Evolutionary conservation across 2,113 vertebrate genomes (phyloP).

Genomic region (Phrynosoma platyrhinos): DNA sequence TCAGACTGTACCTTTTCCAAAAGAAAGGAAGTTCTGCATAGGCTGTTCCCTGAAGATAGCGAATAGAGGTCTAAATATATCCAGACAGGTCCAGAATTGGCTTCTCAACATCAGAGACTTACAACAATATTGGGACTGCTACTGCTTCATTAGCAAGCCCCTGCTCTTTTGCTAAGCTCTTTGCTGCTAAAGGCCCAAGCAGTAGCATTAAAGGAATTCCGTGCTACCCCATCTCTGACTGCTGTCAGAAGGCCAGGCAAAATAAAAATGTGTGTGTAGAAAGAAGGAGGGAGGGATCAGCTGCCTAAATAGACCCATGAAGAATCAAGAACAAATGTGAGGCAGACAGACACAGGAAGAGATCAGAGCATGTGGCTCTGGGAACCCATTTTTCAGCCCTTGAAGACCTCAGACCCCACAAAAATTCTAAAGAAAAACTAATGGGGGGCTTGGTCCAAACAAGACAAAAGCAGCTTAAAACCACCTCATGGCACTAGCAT

Average conservation of each 20-base stretch:
- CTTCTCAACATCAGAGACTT: constrained; percentile 44
- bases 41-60: constrained; percentile 50
- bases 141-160: constrained; percentile 52
- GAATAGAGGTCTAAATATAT: constrained; percentile 51
- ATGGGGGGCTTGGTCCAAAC: too few relatives aligned
- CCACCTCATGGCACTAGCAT: not conserved
- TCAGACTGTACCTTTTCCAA: constrained; percentile 37
- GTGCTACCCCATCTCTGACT: constrained; percentile 61
- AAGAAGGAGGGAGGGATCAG: too few relatives aligned
- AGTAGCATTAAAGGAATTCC: constrained; percentile 71
- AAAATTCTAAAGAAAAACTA: too few relatives aligned
- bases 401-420: not conserved
- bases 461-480: not conserved
- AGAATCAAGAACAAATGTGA: constrained; percentile 48
- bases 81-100: constrained; percentile 33
- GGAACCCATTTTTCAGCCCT: not conserved
- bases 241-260: constrained; percentile 51
- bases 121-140: constrained; percentile 49
- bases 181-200: constrained; percentile 71
- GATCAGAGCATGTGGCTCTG: too few relatives aligned
- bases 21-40: constrained; percentile 40
- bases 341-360: accelerated
- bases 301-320: constrained; percentile 60
- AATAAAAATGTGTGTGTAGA: not conserved
- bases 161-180: constrained; percentile 69